A percentile compares a stretch with the other conserved stretches of the same genome.
Conservation (phyloP, 2,797 vertebrate species). For the Catharus ustulatus region DNA sequence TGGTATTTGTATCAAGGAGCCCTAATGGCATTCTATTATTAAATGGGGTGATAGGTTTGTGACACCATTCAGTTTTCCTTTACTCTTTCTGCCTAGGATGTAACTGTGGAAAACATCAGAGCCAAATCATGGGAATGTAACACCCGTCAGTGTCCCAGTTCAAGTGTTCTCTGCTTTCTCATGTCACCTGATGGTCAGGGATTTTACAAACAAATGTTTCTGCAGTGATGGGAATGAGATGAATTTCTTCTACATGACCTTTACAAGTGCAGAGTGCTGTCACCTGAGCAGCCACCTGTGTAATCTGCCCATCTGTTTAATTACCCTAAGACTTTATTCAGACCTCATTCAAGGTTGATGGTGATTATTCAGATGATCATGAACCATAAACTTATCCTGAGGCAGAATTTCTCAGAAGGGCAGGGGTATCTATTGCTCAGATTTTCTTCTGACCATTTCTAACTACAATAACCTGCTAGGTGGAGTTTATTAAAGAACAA, state of each 20-base stretch:
- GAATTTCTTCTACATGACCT: background rate
- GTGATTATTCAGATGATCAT: background rate
- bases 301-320: background rate
- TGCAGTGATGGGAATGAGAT: background rate
- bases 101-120: background rate
- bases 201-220: background rate
- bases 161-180: background rate
- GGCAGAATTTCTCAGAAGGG: background rate
- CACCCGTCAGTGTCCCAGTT: background rate
- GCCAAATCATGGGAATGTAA: background rate
- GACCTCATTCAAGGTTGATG: background rate
- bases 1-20: background rate
- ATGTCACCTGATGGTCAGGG: background rate
- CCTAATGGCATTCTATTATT: background rate
- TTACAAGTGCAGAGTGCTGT: background rate
- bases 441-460: background rate
- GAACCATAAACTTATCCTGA: background rate
- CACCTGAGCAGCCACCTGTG: background rate
- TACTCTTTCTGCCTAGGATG: background rate
- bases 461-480: background rate
- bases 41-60: background rate
- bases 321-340: background rate
- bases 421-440: background rate
- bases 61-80: background rate
- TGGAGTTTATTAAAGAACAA: background rate